Evolutionary conservation across 2,888 invertebrate species (phyloP).

Genomic region (Diplolepis rosae): DNA sequence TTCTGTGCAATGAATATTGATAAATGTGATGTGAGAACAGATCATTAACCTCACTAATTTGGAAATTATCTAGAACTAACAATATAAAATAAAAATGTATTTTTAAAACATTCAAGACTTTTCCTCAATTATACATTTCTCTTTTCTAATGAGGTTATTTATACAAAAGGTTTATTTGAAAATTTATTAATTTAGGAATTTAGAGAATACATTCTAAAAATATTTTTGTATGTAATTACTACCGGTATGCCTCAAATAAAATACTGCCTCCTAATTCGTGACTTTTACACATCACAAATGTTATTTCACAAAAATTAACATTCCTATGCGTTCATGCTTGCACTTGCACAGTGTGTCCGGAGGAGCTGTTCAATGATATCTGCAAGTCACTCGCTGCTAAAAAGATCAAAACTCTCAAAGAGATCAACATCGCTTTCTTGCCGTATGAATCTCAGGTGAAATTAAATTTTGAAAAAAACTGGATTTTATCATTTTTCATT

Average conservation of each 20-base stretch:
- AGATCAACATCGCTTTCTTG: constrained; percentile 99
- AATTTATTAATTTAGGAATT: background rate
- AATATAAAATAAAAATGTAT: background rate
- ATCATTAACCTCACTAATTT: too few relatives aligned
- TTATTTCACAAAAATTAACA: constrained; percentile 57
- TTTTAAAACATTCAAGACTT: background rate
- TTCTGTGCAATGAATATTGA: background rate
- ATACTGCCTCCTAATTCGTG: background rate
- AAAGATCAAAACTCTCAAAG: constrained; percentile 97
- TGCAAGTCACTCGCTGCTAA: constrained; percentile 96
- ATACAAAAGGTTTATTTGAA: background rate
- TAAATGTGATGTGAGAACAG: too few relatives aligned
- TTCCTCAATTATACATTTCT: background rate
- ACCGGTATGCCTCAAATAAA: background rate
- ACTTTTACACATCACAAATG: constrained; percentile 14
- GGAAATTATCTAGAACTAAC: background rate
- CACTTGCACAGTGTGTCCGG: constrained; percentile 87
- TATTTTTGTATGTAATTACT: background rate
- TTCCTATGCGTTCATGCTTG: constrained; percentile 66
- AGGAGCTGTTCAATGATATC: constrained; percentile 97
- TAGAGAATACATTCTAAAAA: background rate
- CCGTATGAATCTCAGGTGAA: constrained; percentile 97
- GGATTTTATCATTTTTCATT: background rate
- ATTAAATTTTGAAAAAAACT: constrained; percentile 18
- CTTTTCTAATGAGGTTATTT: too few relatives aligned